phyloP scores from a whole-genome alignment of 2,888 invertebrate species.

The Cheilosia vernalis region DNA sequence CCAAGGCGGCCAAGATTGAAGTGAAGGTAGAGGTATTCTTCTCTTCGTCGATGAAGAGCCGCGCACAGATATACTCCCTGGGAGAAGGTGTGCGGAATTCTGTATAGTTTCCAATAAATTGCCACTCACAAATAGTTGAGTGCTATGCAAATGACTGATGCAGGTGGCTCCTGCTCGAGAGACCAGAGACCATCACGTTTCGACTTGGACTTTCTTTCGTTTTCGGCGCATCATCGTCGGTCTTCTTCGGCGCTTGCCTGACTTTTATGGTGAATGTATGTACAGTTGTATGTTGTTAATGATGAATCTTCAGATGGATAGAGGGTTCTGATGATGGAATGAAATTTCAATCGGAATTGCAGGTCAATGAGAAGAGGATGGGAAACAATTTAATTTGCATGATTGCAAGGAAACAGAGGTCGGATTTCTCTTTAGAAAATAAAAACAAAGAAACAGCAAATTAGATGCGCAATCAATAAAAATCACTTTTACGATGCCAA shows the following conservation, averaged over 20 bases:
- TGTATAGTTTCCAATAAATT: conserved; percentile 58
- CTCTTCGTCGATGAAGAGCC: conserved; percentile 17
- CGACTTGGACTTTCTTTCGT: conserved; percentile 50
- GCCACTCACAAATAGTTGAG: conserved; percentile 75
- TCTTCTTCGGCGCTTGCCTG: conserved; percentile 19
- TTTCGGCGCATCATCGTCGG: conserved; percentile 41
- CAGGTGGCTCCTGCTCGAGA: conserved; percentile 62
- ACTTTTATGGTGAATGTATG: conserved; percentile 44
- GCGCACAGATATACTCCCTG: conserved; percentile 6
- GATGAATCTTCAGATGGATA: conserved; percentile 43
- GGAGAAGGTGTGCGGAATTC: conserved; percentile 45
- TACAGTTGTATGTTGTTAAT: conserved; percentile 29
- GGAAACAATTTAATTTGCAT: conserved; percentile 66
- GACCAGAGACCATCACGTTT: conserved; percentile 56
- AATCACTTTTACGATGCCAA: conserved; percentile 7
- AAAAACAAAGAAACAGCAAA: neutral
- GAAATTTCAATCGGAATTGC: conserved; percentile 62
- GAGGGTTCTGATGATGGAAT: conserved; percentile 25
- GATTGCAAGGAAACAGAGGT: conserved; percentile 41
- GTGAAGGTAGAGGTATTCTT: conserved; percentile 32
- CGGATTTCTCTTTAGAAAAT: conserved; percentile 32
- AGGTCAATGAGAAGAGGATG: conserved; percentile 53
- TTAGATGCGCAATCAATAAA: conserved; percentile 30
- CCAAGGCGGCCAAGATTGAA: conserved; percentile 58
- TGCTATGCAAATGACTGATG: conserved; percentile 75